A percentile compares a stretch with the other conserved stretches of the same genome.
Evolutionary conservation across 2,113 vertebrate genomes (phyloP).

Genomic region (Microtus richardsoni): DNA sequence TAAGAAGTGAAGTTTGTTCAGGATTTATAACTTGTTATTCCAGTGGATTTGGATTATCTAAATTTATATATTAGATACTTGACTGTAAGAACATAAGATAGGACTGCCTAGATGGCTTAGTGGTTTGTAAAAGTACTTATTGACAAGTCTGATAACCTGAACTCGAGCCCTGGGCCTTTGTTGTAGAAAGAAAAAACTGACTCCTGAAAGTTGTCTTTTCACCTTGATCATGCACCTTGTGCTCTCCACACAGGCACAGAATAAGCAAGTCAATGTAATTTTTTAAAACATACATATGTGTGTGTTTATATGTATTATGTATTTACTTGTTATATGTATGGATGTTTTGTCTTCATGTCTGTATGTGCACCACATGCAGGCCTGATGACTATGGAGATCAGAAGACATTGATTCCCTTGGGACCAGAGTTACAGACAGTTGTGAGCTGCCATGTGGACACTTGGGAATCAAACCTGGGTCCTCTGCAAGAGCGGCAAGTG

Average conservation of each 20-base stretch:
- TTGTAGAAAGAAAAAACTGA: not conserved
- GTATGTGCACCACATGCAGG: not conserved
- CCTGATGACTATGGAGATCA: not conserved
- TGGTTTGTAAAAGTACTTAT: not conserved
- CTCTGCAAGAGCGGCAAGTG: not conserved
- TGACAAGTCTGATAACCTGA: not conserved
- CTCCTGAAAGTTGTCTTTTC: not conserved
- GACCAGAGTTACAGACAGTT: not conserved
- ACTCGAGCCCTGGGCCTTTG: not conserved
- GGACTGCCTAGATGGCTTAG: not conserved
- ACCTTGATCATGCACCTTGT: not conserved
- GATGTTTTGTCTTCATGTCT: not conserved
- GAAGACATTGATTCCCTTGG: not conserved
- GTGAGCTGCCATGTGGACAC: not conserved
- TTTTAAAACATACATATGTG: not conserved
- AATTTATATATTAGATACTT: not conserved
- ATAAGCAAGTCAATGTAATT: not conserved
- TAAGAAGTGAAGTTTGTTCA: not conserved
- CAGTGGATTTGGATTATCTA: slow-evolving; percentile 3
- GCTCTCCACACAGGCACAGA: not conserved
- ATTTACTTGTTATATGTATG: not conserved
- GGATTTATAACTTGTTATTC: not conserved
- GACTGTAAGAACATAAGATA: not conserved
- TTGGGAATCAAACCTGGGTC: not conserved
- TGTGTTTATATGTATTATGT: not conserved